These are phyloP conservation scores for Tinamus guttatus DNA, from an alignment of 2,113 vertebrate species.

Conservation along the genomic window DNA sequence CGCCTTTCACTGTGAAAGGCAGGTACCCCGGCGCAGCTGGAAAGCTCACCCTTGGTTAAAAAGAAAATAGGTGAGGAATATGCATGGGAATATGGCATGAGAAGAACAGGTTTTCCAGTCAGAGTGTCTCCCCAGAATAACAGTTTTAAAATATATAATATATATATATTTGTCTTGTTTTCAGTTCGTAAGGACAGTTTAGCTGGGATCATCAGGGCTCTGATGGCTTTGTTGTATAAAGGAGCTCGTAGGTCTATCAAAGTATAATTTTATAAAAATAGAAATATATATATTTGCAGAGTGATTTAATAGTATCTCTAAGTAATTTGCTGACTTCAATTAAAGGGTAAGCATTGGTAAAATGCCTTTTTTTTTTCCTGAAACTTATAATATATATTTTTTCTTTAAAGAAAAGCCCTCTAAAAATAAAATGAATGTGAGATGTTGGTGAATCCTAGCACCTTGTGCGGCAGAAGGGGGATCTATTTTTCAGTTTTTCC, in stretches of 20 bases:
- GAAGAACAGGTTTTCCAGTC: not conserved
- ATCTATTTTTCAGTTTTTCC: not conserved
- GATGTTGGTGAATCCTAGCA: not conserved
- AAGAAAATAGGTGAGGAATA: not conserved
- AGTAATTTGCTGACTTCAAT: constrained; percentile 39
- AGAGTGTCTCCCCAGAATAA: not conserved
- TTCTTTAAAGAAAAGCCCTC: constrained; percentile 43
- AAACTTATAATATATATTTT: not conserved
- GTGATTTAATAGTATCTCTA: constrained; percentile 19
- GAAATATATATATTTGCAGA: constrained; percentile 66
- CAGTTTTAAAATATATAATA: not conserved
- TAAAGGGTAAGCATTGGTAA: constrained; percentile 29
- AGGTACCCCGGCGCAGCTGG: not conserved
- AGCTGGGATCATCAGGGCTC: constrained; percentile 13
- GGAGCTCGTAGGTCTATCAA: constrained; percentile 50
- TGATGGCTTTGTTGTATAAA: constrained; percentile 47
- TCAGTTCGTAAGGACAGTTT: not conserved
- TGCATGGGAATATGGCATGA: not conserved
- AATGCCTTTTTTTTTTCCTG: constrained; percentile 32
- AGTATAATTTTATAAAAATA: constrained; percentile 63
- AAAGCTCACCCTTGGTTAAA: not conserved
- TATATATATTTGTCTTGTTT: not conserved
- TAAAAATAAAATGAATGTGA: not conserved
- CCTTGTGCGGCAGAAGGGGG: not conserved
- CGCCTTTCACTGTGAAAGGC: rapidly evolving